Evolutionary conservation across 2,113 vertebrate genomes (phyloP).

Genomic region (Lipotes vexillifer): DNA sequence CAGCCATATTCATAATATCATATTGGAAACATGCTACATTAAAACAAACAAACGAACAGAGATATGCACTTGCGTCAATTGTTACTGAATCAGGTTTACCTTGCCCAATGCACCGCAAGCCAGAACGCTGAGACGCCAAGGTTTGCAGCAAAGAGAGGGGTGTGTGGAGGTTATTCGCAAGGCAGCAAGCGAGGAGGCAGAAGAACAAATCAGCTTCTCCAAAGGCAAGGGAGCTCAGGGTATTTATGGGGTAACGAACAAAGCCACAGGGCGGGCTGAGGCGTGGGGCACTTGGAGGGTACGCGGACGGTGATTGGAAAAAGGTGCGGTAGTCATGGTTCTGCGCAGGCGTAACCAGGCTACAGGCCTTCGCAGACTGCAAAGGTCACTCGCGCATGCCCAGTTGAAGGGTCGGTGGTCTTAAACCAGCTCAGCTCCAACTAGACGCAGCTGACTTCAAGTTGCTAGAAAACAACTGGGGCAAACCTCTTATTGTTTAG

Average conservation of each 20-base stretch:
- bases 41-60: neutral
- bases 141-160: neutral
- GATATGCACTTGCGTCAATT: neutral
- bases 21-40: neutral
- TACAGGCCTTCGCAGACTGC: neutral
- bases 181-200: rapidly evolving
- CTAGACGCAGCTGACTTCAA: neutral
- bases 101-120: neutral
- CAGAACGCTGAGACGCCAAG: neutral
- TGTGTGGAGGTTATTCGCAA: neutral
- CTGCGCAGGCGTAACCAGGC: neutral
- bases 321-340: neutral
- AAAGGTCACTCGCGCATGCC: neutral
- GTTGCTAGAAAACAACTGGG: neutral
- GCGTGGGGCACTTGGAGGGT: neutral
- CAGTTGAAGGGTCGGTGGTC: neutral
- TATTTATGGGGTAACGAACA: too few species aligned
- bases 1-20: neutral
- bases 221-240: neutral
- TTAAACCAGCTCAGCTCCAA: neutral
- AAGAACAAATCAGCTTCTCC: neutral
- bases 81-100: neutral
- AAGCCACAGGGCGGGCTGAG: neutral
- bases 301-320: neutral
- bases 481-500: neutral